Base-by-base conservation (phyloP, 2,888 invertebrate genomes). In the Petrophora chlorosata region DNA sequence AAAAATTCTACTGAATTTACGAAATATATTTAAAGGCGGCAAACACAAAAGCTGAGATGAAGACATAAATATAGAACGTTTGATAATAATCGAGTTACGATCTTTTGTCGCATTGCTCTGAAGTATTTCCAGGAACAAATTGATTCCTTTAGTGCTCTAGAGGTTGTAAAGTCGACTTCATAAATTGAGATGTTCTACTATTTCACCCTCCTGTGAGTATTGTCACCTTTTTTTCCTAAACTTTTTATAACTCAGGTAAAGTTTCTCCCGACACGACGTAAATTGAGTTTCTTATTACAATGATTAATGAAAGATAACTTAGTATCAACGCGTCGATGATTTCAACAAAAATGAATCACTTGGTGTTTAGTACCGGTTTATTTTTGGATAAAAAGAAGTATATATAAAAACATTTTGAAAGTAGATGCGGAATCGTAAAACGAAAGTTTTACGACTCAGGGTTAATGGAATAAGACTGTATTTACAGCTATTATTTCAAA, bases 141-240 rank as follows among this genome's bases (percentile, higher is more conserved):
- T 61, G 59, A 56, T 59, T 61, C 49, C 47, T 53, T 54, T 38
- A 53, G 40, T 56, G 47, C 57, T 47, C 42, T 16, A 30, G 17
- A 39, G 53, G 49, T 28, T 50, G 52, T 52, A 53, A 55, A 59
- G 55, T 50, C 52, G 47, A 77, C 69, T 75, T 71, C 76, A 82
- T 85, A 87, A 85, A 89, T 87, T 85, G 84, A 90, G 86, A 85
- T 75, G 78, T 89, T 81, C 73, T 72, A 76, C 77, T 73, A 81
- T 73, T 80, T 82, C 76, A 81, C 75, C 73, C 78, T 77, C 71
- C 71, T 76, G 78, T 79, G 70, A 70, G 65, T 64, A 82, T 82
- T 85, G 83, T 84, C 80, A 79, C 76, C 73, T 83, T 87, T 89
- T 85, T 86, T 85, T 74, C 61, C 40, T 5, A 23, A 35, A 34